Conservation (phyloP, 1,140 invertebrate genomes). For the Grapholita molesta region DNA sequence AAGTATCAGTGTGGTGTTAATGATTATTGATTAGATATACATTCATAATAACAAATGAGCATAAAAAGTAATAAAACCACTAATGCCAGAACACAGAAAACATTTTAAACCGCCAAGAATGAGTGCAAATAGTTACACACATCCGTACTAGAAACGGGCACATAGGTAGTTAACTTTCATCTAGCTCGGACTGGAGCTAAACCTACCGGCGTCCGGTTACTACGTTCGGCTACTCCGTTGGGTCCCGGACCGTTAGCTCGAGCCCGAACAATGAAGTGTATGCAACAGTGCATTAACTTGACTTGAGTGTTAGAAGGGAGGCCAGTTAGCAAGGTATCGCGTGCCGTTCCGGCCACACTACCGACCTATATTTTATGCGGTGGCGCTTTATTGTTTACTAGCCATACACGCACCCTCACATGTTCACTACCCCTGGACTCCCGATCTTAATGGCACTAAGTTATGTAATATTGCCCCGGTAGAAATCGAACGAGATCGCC, state of each 20-base stretch:
- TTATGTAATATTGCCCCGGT: neutral
- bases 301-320: constrained; percentile 46
- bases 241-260: constrained; percentile 29
- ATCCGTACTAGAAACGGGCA: neutral
- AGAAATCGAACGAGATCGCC: neutral
- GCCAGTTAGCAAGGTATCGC: constrained; percentile 45
- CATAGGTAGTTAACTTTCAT: constrained; percentile 4
- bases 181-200: constrained; percentile 4
- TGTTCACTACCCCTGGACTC: constrained; percentile 30
- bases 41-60: neutral
- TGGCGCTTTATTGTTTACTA: constrained; percentile 65
- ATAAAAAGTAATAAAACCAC: neutral
- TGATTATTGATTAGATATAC: neutral
- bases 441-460: neutral
- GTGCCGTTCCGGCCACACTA: constrained; percentile 59
- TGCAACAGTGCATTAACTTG: constrained; percentile 33
- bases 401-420: constrained; percentile 52
- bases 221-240: neutral
- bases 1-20: neutral
- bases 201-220: constrained; percentile 2
- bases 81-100: neutral
- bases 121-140: neutral
- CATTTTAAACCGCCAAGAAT: neutral
- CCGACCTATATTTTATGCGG: constrained; percentile 76
- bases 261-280: constrained; percentile 28